phyloP scores from a whole-genome alignment of 2,113 vertebrate genomes.

The Emydocephalus ijimae region DNA sequence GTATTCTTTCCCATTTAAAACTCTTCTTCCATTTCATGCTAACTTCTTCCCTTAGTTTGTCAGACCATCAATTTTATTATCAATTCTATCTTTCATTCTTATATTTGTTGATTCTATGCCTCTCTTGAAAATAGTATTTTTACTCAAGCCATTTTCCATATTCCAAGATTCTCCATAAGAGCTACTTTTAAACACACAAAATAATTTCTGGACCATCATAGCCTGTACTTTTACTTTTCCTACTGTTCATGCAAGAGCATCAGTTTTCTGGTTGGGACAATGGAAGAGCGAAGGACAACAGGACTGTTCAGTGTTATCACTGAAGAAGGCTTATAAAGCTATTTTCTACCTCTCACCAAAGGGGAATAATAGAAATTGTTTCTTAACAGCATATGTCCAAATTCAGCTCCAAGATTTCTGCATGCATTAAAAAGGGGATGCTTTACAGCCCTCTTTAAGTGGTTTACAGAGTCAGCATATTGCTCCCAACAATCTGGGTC shows the following conservation, averaged over 20 bases:
- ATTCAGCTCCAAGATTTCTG: background rate
- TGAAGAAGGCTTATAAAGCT: background rate
- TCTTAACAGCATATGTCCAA: background rate
- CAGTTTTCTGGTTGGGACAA: background rate
- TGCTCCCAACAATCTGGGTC: too few species aligned
- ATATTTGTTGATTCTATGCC: background rate
- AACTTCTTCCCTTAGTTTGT: background rate
- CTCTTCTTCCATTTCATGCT: background rate
- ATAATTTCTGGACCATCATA: background rate
- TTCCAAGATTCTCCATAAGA: background rate
- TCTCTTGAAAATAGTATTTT: background rate
- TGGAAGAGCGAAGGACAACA: background rate
- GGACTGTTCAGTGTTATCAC: background rate
- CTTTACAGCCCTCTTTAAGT: too few species aligned
- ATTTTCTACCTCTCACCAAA: background rate
- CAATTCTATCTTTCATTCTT: background rate
- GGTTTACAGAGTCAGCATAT: too few species aligned
- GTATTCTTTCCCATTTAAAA: background rate
- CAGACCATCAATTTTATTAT: background rate
- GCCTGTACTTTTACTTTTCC: background rate
- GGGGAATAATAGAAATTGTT: background rate
- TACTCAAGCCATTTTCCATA: background rate
- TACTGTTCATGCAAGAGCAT: background rate
- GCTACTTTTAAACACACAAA: background rate
- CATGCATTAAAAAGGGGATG: background rate